Evolutionary conservation across 2,113 vertebrate genomes (phyloP).

Genomic region (Cyprinodon tularosa): DNA sequence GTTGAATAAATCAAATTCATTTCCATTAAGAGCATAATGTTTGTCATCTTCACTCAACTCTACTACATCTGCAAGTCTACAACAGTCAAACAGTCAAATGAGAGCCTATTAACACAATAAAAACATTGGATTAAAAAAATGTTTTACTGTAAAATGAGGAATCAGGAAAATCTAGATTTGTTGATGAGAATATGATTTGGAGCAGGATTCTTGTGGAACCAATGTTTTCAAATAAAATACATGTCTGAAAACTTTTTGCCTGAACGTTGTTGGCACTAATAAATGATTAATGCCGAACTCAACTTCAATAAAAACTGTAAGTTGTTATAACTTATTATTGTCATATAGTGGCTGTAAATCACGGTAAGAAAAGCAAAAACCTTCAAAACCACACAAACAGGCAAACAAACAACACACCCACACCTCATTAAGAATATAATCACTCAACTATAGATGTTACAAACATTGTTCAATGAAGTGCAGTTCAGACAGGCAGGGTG

Average conservation of each 20-base stretch:
- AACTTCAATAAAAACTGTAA: neutral
- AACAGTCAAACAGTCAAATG: no score
- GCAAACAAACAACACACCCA: neutral
- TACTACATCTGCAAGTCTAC: no score
- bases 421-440: constrained; percentile 27
- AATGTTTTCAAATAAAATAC: no score
- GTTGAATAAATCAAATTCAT: no score
- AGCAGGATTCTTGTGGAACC: neutral
- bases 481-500: constrained; percentile 60
- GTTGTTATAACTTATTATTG: neutral
- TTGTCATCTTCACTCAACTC: no score
- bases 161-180: neutral
- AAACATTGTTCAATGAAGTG: constrained; percentile 54
- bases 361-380: constrained; percentile 1
- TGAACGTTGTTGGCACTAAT: neutral
- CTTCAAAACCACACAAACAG: neutral
- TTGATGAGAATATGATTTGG: neutral
- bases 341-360: neutral
- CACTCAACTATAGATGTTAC: constrained; percentile 39
- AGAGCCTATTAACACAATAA: no score
- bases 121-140: no score
- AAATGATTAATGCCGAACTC: neutral
- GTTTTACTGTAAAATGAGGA: no score
- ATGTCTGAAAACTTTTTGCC: neutral
- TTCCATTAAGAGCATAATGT: no score